These are phyloP conservation scores for Tanytarsus gracilentus DNA, from an alignment of 2,888 invertebrate genomes.

Conservation along the genomic window DNA sequence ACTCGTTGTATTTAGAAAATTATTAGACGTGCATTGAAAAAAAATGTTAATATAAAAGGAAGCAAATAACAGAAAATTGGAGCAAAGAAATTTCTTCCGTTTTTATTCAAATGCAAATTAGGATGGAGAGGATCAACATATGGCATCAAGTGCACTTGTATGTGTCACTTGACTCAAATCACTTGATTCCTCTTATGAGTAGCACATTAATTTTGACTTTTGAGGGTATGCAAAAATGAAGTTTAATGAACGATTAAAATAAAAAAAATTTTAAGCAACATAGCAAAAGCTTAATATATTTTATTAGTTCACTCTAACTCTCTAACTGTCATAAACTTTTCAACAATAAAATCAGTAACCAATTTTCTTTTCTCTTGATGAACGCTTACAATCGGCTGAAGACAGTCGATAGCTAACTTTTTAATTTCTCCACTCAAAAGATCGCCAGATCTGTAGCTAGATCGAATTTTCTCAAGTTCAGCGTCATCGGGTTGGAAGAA, in stretches of 20 bases:
- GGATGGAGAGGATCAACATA: no score
- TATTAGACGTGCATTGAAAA: neutral
- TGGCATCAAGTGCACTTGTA: no score
- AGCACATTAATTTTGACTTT: no score
- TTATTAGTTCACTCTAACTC: no score
- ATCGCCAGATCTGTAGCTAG: slow-evolving; percentile 53
- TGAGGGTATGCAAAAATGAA: no score
- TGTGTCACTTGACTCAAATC: no score
- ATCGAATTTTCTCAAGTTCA: slow-evolving; percentile 60
- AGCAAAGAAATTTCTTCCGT: slow-evolving; percentile 7
- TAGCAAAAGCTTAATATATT: no score
- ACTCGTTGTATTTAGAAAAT: neutral
- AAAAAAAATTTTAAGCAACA: no score
- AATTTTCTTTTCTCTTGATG: slow-evolving; percentile 73
- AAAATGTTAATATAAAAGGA: neutral
- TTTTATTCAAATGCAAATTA: slow-evolving; percentile 34
- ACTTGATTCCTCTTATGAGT: no score
- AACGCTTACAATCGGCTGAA: slow-evolving; percentile 67
- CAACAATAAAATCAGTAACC: slow-evolving; percentile 77
- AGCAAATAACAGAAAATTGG: neutral
- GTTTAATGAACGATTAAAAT: no score
- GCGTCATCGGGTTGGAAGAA: slow-evolving; percentile 95
- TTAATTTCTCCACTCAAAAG: slow-evolving; percentile 93
- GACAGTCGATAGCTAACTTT: slow-evolving; percentile 71
- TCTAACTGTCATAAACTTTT: slow-evolving; percentile 75